Conservation (phyloP, 2,888 invertebrate species). For the Hydropsyche betteni region DNA sequence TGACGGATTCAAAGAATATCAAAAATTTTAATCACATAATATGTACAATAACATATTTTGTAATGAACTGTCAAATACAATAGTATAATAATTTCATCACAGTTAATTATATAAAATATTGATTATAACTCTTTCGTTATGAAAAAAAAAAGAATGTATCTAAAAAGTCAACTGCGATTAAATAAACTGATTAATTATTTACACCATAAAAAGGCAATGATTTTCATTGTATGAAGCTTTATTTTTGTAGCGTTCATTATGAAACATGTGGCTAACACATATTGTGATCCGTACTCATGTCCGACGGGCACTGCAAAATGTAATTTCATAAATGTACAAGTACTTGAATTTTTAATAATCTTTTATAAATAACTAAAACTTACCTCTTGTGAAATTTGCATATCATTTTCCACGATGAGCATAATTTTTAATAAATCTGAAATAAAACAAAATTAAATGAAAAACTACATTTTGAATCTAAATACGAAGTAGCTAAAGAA, state of each 20-base stretch:
- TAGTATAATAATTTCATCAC: too few relatives aligned
- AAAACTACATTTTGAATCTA: constrained; percentile 22
- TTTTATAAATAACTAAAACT: constrained; percentile 15
- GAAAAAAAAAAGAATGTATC: too few relatives aligned
- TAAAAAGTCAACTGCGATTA: background rate
- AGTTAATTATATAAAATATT: too few relatives aligned
- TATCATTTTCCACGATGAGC: constrained; percentile 46
- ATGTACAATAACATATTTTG: too few relatives aligned
- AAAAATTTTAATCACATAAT: too few relatives aligned
- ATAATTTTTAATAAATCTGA: constrained; percentile 63
- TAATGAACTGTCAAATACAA: too few relatives aligned
- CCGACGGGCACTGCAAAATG: constrained; percentile 45
- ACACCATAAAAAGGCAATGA: constrained; percentile 33
- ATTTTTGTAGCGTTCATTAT: background rate
- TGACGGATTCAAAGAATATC: too few relatives aligned
- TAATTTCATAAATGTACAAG: too few relatives aligned
- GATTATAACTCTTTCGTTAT: too few relatives aligned
- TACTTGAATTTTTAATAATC: background rate
- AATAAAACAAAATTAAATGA: constrained; percentile 54
- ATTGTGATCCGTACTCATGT: constrained; percentile 61
- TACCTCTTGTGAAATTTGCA: constrained; percentile 43
- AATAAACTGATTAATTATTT: constrained; percentile 29
- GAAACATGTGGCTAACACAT: constrained; percentile 60
- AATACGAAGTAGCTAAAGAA: background rate
- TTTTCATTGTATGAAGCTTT: constrained; percentile 29